Evolutionary conservation across 1,140 invertebrate species (phyloP), one percentile per base, ranked within the genome.

Genomic region (Drosophila ficusphila): DNA sequence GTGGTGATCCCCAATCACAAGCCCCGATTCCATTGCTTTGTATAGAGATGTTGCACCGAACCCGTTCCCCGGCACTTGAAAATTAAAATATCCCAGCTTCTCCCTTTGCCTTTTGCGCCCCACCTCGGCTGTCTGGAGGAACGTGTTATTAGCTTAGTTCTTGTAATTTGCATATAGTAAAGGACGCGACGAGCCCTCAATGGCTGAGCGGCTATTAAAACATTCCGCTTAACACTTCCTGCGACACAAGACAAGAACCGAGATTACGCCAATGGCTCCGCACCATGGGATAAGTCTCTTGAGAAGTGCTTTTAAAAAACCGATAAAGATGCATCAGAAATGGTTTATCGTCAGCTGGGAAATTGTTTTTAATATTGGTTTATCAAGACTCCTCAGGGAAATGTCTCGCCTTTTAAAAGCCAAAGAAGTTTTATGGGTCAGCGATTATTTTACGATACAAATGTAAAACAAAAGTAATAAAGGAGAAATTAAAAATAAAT

Each of bases 211-310:
- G 67, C 77, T 77, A 88, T 88, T 88, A 88, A 88, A 82, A 88
- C 82, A 88, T 88, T 88, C 77, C 82, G 78, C 60, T 88, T 88
- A 88, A 88, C 82, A 88, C 82, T 88, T 88, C 77, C 82, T 82
- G 82, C 83, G 77, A 88, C 82, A 88, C 34, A 68, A 52, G 54
- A 62, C 65, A 70, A 74, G 57, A 48, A 9, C 21, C 14, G 25
- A 62, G 47, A 73, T 72, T 44, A 27, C 34, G 36, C 21, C 52
- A 3, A 33, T 16, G 42, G 14, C 16, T 61, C 68, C 33, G 14
- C 16, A 72, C 68, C 33, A 21, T 53, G 68, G 69, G 46, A 29
- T 23, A 8, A 23, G n/a, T 36, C 31, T 9, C 23, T 8, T 3
- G 1, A 34, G 19, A 33, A 34, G 2, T 42, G 2, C 9, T 9